phyloP scores from a whole-genome alignment of 2,888 invertebrate species.

The Athalia circularis region DNA sequence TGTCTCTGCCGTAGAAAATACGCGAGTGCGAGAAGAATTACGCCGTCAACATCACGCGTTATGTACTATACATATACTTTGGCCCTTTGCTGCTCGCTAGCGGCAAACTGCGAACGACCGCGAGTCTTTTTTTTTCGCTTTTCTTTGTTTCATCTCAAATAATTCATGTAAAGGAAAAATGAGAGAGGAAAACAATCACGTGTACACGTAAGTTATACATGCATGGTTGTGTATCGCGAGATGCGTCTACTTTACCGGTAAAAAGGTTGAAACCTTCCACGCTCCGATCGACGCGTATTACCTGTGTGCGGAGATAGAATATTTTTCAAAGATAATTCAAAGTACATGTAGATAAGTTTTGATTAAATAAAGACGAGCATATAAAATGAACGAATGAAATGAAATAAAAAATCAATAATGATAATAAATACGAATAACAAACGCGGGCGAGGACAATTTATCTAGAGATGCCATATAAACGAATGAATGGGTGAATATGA shows the following conservation, averaged over 20 bases:
- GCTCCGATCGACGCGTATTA: no score
- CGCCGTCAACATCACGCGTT: conserved; percentile 26
- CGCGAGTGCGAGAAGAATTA: background rate
- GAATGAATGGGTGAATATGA: background rate
- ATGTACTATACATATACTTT: no score
- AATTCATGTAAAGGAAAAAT: conserved; percentile 5
- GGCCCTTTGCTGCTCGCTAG: background rate
- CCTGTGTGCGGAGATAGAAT: no score
- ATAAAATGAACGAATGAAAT: background rate
- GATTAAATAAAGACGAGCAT: no score
- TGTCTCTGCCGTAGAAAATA: conserved; percentile 11
- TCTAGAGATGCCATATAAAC: background rate
- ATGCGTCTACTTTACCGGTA: background rate
- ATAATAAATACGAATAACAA: background rate
- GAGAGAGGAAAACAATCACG: background rate
- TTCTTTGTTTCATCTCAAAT: conserved; percentile 14
- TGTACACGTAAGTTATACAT: background rate
- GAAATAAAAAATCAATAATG: background rate
- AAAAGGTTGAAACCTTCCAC: no score
- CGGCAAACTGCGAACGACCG: background rate
- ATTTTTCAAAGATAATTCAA: no score
- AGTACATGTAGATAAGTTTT: no score
- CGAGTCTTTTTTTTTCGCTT: background rate
- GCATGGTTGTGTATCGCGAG: background rate
- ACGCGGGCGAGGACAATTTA: background rate